These are phyloP conservation scores for Melolontha melolontha DNA, from an alignment of 2,888 invertebrate species.

Conservation along the genomic window DNA sequence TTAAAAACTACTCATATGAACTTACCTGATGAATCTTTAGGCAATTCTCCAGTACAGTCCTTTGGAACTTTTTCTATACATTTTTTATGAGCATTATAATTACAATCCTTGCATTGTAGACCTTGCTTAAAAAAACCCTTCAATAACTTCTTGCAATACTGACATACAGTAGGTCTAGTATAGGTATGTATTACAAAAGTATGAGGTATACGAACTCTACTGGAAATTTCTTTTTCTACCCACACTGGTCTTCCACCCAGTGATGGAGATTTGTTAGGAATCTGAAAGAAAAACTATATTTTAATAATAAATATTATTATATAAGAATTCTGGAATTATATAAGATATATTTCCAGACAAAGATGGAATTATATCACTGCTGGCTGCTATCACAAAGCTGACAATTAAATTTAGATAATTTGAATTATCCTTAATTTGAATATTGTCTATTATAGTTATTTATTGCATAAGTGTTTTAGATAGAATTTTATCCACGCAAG, in stretches of 20 bases:
- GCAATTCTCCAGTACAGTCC: slow-evolving; percentile 87
- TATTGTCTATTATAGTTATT: too few relatives aligned
- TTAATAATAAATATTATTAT: background rate
- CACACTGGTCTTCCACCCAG: slow-evolving; percentile 76
- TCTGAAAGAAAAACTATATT: slow-evolving; percentile 42
- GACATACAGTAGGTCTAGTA: slow-evolving; percentile 96
- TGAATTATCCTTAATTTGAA: too few relatives aligned
- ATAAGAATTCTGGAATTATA: background rate
- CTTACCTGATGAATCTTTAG: slow-evolving; percentile 67
- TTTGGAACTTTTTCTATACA: slow-evolving; percentile 91
- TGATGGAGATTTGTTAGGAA: slow-evolving; percentile 75
- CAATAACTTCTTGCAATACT: slow-evolving; percentile 94
- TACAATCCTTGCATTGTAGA: slow-evolving; percentile 96
- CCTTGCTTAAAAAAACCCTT: slow-evolving; percentile 97
- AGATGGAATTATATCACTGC: too few relatives aligned
- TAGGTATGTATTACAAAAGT: slow-evolving; percentile 97
- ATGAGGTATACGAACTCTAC: slow-evolving; percentile 85
- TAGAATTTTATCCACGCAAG: too few relatives aligned
- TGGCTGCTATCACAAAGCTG: too few relatives aligned
- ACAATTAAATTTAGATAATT: too few relatives aligned
- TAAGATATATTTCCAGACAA: too few relatives aligned
- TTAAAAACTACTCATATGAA: background rate
- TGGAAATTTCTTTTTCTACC: slow-evolving; percentile 78
- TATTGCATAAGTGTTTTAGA: too few relatives aligned
- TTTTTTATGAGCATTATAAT: slow-evolving; percentile 96